Percentiles rank a stretch among this genome's conserved stretches.
Evolutionary conservation across 2,888 invertebrate species (phyloP).

Genomic region (Pterostichus madidus): DNA sequence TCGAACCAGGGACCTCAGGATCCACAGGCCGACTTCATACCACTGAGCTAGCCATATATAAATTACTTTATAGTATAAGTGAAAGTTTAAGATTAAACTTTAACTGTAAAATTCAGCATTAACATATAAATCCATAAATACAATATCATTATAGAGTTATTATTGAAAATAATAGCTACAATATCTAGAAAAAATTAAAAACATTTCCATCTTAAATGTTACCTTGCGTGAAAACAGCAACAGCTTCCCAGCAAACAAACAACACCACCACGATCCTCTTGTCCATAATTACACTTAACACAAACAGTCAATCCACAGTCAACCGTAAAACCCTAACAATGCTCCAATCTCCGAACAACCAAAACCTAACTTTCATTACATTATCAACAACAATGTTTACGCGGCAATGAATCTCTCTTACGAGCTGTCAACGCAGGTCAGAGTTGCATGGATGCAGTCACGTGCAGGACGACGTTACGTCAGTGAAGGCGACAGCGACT

Average conservation of each 20-base stretch:
- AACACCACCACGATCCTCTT: not conserved
- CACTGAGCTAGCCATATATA: no score
- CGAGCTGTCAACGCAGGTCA: not conserved
- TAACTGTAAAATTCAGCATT: no score
- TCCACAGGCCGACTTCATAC: no score
- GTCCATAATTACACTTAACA: not conserved
- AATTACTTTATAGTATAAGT: no score
- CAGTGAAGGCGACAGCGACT: not conserved
- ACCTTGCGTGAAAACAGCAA: conserved; percentile 11
- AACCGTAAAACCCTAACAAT: not conserved
- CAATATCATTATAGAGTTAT: no score
- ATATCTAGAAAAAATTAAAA: not conserved
- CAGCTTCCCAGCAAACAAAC: conserved; percentile 8
- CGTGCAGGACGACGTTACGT: not conserved
- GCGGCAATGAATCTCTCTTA: not conserved
- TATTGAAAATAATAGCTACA: no score
- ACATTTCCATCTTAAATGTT: not conserved
- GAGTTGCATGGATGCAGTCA: not conserved
- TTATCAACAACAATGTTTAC: not conserved
- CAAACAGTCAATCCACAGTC: conserved; percentile 2
- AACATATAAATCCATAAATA: no score
- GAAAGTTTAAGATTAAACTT: no score
- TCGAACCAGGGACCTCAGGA: no score
- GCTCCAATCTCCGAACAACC: not conserved
- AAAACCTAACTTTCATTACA: not conserved